Conservation (phyloP, 2,888 invertebrate species). For the Eupithecia vulgata region DNA sequence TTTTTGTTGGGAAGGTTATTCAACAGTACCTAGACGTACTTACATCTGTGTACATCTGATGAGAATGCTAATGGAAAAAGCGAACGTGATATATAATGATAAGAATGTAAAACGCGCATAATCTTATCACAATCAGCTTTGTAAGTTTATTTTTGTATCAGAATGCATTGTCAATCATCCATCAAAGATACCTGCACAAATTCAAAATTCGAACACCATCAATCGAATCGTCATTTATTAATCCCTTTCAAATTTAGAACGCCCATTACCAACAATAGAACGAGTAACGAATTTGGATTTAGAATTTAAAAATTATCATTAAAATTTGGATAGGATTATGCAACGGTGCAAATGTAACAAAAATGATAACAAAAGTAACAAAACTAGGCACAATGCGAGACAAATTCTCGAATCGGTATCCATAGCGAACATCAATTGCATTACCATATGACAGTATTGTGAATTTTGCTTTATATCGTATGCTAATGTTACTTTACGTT, state of each 20-base stretch:
- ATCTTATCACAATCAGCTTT: background rate
- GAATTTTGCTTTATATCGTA: constrained; percentile 51
- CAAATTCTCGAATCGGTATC: constrained; percentile 74
- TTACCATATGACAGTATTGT: constrained; percentile 67
- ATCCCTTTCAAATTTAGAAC: constrained; percentile 35
- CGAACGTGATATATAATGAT: background rate
- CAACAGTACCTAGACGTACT: background rate
- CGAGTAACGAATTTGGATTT: constrained; percentile 44
- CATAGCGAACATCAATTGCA: constrained; percentile 67
- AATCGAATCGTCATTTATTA: constrained; percentile 12
- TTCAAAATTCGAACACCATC: constrained; percentile 24
- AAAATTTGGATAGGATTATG: constrained; percentile 75
- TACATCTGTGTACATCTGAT: background rate
- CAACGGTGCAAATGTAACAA: constrained; percentile 37
- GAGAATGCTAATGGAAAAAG: background rate
- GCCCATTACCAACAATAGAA: constrained; percentile 47
- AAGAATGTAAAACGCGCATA: background rate
- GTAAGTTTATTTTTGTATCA: constrained; percentile 9
- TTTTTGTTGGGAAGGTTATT: background rate
- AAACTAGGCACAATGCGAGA: constrained; percentile 68
- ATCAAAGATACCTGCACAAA: constrained; percentile 13
- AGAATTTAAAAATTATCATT: constrained; percentile 66
- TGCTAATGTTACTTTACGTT: constrained; percentile 65
- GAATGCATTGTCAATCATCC: constrained; percentile 24
- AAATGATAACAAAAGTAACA: constrained; percentile 45